phyloP scores from a whole-genome alignment of 2,888 invertebrate species.

The Eupithecia tripunctaria region DNA sequence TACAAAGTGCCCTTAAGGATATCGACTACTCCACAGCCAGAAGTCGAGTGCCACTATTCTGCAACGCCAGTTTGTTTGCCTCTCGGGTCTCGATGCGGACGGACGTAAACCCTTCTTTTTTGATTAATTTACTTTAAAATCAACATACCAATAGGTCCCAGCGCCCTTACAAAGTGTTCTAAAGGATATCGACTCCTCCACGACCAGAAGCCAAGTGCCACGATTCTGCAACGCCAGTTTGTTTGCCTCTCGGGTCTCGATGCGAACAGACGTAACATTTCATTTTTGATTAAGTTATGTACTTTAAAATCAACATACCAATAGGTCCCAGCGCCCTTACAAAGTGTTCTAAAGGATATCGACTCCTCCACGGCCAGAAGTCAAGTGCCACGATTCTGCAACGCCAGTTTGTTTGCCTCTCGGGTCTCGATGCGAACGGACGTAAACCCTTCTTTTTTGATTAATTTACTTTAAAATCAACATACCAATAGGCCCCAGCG shows the following conservation, averaged over 20 bases:
- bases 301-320: constrained; percentile 41
- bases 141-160: constrained; percentile 89
- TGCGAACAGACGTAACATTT: constrained; percentile 85
- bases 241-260: constrained; percentile 96
- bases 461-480: constrained; percentile 2
- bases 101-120: background rate
- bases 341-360: constrained; percentile 98
- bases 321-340: constrained; percentile 95
- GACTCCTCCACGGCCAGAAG: constrained; percentile 96
- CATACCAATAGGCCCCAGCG: constrained; percentile 91
- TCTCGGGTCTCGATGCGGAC: constrained; percentile 94
- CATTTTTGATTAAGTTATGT: too few species aligned
- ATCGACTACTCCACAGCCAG: constrained; percentile 97
- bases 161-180: constrained; percentile 97
- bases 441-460: too few species aligned
- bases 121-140: too few species aligned
- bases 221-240: constrained; percentile 93
- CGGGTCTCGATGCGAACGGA: constrained; percentile 96
- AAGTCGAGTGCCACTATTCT: constrained; percentile 97
- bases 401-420: constrained; percentile 91
- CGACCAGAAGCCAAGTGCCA: constrained; percentile 98
- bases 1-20: constrained; percentile 98
- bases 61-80: constrained; percentile 90
- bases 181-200: constrained; percentile 95
- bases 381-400: constrained; percentile 98